These are phyloP conservation scores for Sebastes variabilis DNA, from an alignment of 2,797 vertebrate species.

Conservation along the genomic window DNA sequence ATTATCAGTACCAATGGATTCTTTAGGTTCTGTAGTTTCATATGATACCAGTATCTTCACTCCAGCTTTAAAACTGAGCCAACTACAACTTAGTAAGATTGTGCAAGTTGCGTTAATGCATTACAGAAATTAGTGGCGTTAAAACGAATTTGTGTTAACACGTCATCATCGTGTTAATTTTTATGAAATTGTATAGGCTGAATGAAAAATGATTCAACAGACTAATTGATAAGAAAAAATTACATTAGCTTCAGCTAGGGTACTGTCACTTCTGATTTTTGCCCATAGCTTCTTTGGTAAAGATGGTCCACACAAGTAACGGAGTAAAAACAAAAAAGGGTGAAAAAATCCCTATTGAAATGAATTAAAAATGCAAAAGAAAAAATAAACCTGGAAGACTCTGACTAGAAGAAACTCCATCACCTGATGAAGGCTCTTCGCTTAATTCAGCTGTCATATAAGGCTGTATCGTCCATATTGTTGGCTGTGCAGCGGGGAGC, in stretches of 20 bases:
- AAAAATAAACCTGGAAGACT: neutral
- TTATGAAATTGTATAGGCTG: neutral
- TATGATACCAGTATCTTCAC: no score
- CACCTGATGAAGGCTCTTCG: no score
- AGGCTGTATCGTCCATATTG: fast-evolving
- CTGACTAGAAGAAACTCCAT: no score
- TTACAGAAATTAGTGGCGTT: no score
- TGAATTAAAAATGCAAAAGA: neutral
- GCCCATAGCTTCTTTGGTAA: neutral
- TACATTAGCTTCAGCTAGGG: neutral
- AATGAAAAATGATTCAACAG: neutral
- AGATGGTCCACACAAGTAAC: neutral
- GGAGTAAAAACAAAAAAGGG: neutral
- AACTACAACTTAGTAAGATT: no score
- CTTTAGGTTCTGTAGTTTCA: no score
- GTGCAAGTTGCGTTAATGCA: no score
- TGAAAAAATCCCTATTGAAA: neutral
- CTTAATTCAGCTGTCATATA: neutral
- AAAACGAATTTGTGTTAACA: no score
- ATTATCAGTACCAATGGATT: no score
- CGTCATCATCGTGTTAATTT: no score
- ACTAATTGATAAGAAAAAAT: neutral
- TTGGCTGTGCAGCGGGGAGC: neutral
- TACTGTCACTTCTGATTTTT: neutral
- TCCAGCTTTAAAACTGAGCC: no score